Evolutionary conservation across 2,888 invertebrate genomes (phyloP), one percentile per base, ranked within the genome.

Genomic region (Melolontha melolontha): DNA sequence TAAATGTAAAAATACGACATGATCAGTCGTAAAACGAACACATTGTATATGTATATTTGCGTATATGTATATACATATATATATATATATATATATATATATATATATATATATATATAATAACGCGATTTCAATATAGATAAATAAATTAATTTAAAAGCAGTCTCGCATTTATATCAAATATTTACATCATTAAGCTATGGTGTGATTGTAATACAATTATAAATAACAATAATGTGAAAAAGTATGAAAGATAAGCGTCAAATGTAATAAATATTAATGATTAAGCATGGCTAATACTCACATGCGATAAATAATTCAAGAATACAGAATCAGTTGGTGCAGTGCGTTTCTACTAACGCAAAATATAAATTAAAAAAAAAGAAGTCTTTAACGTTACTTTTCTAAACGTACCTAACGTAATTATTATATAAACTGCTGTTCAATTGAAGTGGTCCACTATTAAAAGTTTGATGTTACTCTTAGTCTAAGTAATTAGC

Each of bases 1-100:
- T 76, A 80, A 72, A 76, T 74, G 78, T 76, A 78, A 74, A 75
- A 74, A 75, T 10, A 34, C 73, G 75, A 76, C 75, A 73, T 75
- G 73, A 72, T 72, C 55, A 76, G 59, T 59, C 59, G 59, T 14
- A 74, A 76, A 73, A 72, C 75, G 76, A 76, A 76, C 74, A 76
- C 76, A 75, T 63, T 62, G 41, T 29, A 66, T 57, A 52, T 54
- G 52, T 62, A n/a, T 40, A 12, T n/a, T n/a, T n/a, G n/a, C n/a
- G n/a, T 57, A 40, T 57, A 40, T 57, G 14, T 57, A 14, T 22
- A 22, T 22, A 40, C 41, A 44, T 47, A 47, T 62, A 2, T 34
- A 34, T 54, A 64, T 62, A n/a, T 40, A 12, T 57, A 40, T 57
- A 40, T 57, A 52, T 54, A 64, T 62, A n/a, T 40, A 12, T 57